phyloP scores from a whole-genome alignment of 2,113 vertebrate genomes.

The Hippocampus barbouri region DNA sequence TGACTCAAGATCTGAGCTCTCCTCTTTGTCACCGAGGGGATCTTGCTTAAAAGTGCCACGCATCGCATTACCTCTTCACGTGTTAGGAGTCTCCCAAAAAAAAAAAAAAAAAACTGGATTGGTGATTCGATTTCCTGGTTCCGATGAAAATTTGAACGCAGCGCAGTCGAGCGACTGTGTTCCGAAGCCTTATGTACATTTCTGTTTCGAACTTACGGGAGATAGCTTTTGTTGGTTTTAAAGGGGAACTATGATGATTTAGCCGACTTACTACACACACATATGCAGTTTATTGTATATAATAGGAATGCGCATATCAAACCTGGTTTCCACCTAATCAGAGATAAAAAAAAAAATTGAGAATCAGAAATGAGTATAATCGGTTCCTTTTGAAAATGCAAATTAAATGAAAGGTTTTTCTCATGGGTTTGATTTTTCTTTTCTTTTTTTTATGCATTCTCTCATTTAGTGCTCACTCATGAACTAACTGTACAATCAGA shows the following conservation, averaged over 20 bases:
- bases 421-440: constrained; percentile 1
- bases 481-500: constrained; percentile 28
- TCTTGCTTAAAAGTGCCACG: constrained; percentile 33
- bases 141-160: constrained; percentile 35
- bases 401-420: constrained; percentile 13
- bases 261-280: neutral
- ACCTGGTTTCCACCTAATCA: constrained; percentile 6
- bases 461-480: constrained; percentile 19
- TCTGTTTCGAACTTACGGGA: constrained; percentile 32
- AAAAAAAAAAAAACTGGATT: constrained; percentile 4
- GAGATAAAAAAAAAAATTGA: neutral
- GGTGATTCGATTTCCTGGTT: constrained; percentile 31
- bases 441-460: constrained; percentile 10
- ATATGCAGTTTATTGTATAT: constrained; percentile 17
- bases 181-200: constrained; percentile 59
- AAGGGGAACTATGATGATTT: constrained; percentile 2
- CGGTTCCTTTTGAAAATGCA: constrained; percentile 16
- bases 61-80: constrained; percentile 24
- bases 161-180: constrained; percentile 46
- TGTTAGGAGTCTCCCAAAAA: constrained; percentile 21
- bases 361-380: neutral
- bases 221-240: neutral
- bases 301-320: constrained; percentile 28
- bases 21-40: constrained; percentile 33
- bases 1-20: constrained; percentile 66